Evolutionary conservation across 2,797 vertebrate species (phyloP), one percentile per base, ranked within the genome.

Genomic region (Protosalanx chinensis): DNA sequence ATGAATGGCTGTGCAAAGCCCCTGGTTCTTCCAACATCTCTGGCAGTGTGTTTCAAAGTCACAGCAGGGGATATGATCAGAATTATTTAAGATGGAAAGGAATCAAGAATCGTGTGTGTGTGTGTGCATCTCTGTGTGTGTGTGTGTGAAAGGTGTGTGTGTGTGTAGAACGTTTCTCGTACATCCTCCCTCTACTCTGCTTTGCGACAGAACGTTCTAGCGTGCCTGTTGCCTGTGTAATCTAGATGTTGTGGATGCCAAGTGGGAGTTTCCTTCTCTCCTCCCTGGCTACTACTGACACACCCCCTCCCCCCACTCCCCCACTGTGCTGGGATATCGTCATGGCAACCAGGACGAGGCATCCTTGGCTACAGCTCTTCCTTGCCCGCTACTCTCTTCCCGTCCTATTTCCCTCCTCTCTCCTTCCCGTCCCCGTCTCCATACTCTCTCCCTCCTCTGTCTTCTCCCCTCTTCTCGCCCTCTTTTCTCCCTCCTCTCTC

Each of bases 321-420:
- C 57, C 15, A n/a, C 64, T 33, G 75, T 75, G 72, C 20, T 3
- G 18, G 35, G 71, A 62, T 32, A 82, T 85, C 71, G 86, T 74
- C 88, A 88, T 90, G 81, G 87, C 80, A 90, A 90, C 88, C 78
- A 72, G 59, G 76, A 86, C 81, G 81, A 81, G 81, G 75, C 82
- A 82, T 84, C 82, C 76, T 71, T 73, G 75, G 79, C 79, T 37
- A 6, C 20, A 62, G 64, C 62, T 76, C 71, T 68, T 61, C 72
- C 56, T 79, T 71, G 63, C 83, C 83, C 76, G 71, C 70, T 41
- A 41, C 33, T 2, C 61, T 74, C 13, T 75, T 57, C 78, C 74
- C 70, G 73, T 64, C 51, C 63, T 41, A 35, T n/a, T 64, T 71
- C 51, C 35, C 65, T 60, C 16, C 18, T 18, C 15, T 23, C 58